These are phyloP conservation scores for Onychomys leucogaster DNA, from an alignment of 2,797 vertebrate genomes.

Conservation along the genomic window DNA sequence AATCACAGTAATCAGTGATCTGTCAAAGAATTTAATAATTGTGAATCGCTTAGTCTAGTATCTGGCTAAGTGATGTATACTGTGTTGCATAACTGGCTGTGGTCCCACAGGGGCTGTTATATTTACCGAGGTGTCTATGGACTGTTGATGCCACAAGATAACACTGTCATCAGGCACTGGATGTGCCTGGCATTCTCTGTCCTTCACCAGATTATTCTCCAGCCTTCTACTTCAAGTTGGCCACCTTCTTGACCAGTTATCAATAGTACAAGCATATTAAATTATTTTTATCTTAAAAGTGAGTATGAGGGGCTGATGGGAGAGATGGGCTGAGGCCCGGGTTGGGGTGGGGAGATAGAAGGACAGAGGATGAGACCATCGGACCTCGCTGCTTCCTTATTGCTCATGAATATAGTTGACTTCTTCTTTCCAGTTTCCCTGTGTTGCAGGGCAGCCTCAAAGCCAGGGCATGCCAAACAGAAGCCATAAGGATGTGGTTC, in stretches of 20 bases:
- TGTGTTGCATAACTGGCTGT: not conserved
- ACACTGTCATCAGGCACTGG: too few relatives aligned
- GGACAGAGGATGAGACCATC: not conserved
- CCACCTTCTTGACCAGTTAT: too few relatives aligned
- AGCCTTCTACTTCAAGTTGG: too few relatives aligned
- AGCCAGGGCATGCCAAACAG: not conserved
- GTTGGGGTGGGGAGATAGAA: not conserved
- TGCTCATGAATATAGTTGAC: constrained; percentile 40
- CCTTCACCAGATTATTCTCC: too few relatives aligned
- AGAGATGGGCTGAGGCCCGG: not conserved
- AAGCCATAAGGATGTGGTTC: not conserved
- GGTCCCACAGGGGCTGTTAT: not conserved
- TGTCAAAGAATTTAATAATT: not conserved
- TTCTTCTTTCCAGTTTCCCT: constrained; percentile 69
- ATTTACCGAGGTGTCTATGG: not conserved
- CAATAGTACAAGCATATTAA: too few relatives aligned
- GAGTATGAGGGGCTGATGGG: not conserved
- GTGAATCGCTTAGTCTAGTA: not conserved
- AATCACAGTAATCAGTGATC: constrained; percentile 28
- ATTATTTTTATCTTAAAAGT: too few relatives aligned
- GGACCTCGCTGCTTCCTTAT: not conserved
- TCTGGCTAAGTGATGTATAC: not conserved
- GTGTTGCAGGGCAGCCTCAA: not conserved
- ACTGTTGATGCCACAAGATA: too few relatives aligned
- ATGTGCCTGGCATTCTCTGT: too few relatives aligned